Evolutionary conservation across 2,888 invertebrate species (phyloP), one percentile per base, ranked within the genome.

Genomic region (Zygothrica quintamaculata): DNA sequence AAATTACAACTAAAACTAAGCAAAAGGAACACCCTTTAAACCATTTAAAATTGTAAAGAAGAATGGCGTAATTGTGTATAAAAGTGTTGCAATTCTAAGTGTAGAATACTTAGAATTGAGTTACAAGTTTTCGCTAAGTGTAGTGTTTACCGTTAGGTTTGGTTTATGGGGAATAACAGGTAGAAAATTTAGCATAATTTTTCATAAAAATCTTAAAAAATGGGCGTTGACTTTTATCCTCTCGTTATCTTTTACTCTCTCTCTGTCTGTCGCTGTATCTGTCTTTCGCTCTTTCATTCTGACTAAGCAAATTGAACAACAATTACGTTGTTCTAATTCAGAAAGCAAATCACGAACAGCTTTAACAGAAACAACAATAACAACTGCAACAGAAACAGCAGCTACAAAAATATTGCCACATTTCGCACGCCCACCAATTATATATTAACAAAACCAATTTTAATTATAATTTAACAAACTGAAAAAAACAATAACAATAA

Each of bases 351-450:
- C 68, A 74, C 65, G 79, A 68, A 58, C 66, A 46, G 25, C 50
- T 42, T 22, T 39, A 40, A n/a, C 59, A 56, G 6, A 36, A 52
- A 15, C 36, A 44, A 13, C 31, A 44, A 34, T 48, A 50, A 34
- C 51, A 46, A 43, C 18, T 18, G 7, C 18, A 57, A 47, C 13
- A 59, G 22, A 39, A 33, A 43, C 50, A 51, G 22, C 44, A 61
- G n/a, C 29, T 18, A 31, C 39, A 47, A 29, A 31, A 52, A 57
- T 55, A 56, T 74, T 55, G 61, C 51, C 65, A 15, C 44, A 67
- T 55, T 64, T 70, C 77, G 31, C 77, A 81, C 79, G 79, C 81
- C 79, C 82, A 59, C 59, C 74, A 79, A 79, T 79, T 79, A 81
- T 74, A 9, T 7, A 79, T 69, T 79, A 77, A 77, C 79, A 81